These are phyloP conservation scores for Sebastes alutus DNA, from an alignment of 2,797 vertebrate genomes.

Conservation along the genomic window DNA sequence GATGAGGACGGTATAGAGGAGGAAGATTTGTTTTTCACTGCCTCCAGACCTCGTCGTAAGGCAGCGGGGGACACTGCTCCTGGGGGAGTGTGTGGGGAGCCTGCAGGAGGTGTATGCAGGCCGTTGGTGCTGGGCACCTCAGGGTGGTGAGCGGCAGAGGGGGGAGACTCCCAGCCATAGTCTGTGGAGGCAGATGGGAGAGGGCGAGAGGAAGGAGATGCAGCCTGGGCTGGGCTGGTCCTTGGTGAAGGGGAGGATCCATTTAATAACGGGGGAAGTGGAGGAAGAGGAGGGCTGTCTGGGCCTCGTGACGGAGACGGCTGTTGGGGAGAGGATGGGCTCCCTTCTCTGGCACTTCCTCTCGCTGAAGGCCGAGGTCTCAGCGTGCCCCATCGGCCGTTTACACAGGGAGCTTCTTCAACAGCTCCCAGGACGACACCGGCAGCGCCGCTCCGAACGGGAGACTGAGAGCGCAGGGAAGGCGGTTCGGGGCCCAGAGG, in stretches of 20 bases:
- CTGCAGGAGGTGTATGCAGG: constrained; percentile 87
- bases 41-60: constrained; percentile 92
- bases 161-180: constrained; percentile 90
- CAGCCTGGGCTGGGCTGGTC: constrained; percentile 89
- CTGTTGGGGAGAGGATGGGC: constrained; percentile 90
- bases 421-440: constrained; percentile 81
- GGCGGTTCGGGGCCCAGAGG: constrained; percentile 89
- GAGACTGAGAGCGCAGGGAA: constrained; percentile 93
- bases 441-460: constrained; percentile 82
- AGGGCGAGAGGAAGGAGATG: constrained; percentile 84
- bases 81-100: constrained; percentile 83
- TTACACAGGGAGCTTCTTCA: constrained; percentile 96
- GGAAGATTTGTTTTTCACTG: constrained; percentile 89
- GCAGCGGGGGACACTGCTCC: constrained; percentile 92
- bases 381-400: constrained; percentile 96
- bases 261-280: constrained; percentile 85
- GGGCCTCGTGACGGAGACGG: constrained; percentile 85
- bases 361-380: constrained; percentile 90
- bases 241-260: constrained; percentile 89
- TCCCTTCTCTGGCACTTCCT: constrained; percentile 88
- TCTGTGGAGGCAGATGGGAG: constrained; percentile 82
- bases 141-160: constrained; percentile 55
- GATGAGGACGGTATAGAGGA: constrained; percentile 72
- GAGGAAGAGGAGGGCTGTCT: constrained; percentile 88
- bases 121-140: constrained; percentile 91